Percentiles rank a stretch among this genome's conserved stretches.
phyloP scores from a whole-genome alignment of 2,797 vertebrate genomes.

The Mus caroli region DNA sequence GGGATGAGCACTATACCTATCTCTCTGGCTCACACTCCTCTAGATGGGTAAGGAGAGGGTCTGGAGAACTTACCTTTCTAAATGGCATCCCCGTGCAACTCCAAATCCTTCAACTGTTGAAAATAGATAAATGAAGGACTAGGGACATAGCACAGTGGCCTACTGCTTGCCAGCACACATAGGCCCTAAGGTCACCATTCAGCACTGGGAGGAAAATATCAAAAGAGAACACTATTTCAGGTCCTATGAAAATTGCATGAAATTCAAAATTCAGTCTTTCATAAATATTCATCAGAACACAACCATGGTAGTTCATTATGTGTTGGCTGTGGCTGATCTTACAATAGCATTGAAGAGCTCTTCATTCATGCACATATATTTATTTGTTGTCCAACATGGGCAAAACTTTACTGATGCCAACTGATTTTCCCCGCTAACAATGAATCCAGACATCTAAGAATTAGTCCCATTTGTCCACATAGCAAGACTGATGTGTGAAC shows the following conservation, averaged over 20 bases:
- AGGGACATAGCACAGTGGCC: neutral
- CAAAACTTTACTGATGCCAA: neutral
- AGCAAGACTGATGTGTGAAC: neutral
- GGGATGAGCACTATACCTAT: neutral
- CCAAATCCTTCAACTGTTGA: neutral
- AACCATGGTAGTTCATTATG: neutral
- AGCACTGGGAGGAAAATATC: neutral
- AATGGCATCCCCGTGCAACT: neutral
- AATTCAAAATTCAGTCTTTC: conserved; percentile 36
- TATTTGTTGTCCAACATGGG: neutral
- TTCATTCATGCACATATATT: neutral
- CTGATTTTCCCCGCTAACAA: neutral
- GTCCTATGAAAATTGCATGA: conserved; percentile 11
- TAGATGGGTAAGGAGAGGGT: neutral
- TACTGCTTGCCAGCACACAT: neutral
- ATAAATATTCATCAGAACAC: conserved; percentile 32
- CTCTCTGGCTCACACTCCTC: neutral
- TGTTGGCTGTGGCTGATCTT: neutral
- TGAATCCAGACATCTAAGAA: neutral
- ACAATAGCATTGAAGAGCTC: neutral
- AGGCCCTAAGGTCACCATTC: neutral
- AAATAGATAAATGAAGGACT: neutral
- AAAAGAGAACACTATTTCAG: conserved; percentile 13
- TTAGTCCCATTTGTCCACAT: neutral
- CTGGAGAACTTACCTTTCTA: neutral